Evolutionary conservation across 1,140 invertebrate species (phyloP), one percentile per base, ranked within the genome.

Genomic region (Drosophila littoralis): DNA sequence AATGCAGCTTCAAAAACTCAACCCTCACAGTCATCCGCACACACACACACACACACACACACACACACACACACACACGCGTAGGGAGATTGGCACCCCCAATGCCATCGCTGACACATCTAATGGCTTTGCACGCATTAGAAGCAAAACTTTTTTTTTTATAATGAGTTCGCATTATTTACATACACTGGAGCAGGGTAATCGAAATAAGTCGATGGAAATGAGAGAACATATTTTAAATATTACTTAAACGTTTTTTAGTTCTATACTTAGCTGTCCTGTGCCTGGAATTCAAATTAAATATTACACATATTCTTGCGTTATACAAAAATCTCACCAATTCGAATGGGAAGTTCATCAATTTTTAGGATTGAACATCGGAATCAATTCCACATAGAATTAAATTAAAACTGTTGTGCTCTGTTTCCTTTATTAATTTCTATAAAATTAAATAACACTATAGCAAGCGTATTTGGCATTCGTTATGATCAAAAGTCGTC

Each of bases 1-100:
- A 86, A 86, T 88, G 84, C 83, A 88, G 83, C 83, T 88, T 81
- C 73, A 54, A 81, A 78, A 64, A 66, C 70, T 52, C 45, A 55
- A 46, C 64, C 28, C 63, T 43, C 22, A 15, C 40, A 28, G 4
- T 13, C 15, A 59, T 17, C n/a, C 15, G 15, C 48, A 15, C 22
- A 35, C 28, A 42, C 15, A 52, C 15, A 8, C 22, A n/a, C 48
- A 15, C 22, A 35, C 28, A 42, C n/a, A n/a, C 28, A 36, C 28
- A 66, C 33, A 15, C 12, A 35, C 1, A 15, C 7, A 40, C 50
- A 13, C 15, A 52, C 15, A 52, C 15, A 8, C 22, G 55, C 28
- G 2, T 3, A n/a, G 9, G n/a, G 15, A 40, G 36, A 57, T 66
- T 58, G 69, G 52, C 12, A 50, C 42, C 38, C 17, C n/a, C 43